Percentiles rank a stretch among this genome's conserved stretches.
These are phyloP conservation scores for Scleropages formosus DNA, from an alignment of 2,797 vertebrate genomes.

Conservation along the genomic window DNA sequence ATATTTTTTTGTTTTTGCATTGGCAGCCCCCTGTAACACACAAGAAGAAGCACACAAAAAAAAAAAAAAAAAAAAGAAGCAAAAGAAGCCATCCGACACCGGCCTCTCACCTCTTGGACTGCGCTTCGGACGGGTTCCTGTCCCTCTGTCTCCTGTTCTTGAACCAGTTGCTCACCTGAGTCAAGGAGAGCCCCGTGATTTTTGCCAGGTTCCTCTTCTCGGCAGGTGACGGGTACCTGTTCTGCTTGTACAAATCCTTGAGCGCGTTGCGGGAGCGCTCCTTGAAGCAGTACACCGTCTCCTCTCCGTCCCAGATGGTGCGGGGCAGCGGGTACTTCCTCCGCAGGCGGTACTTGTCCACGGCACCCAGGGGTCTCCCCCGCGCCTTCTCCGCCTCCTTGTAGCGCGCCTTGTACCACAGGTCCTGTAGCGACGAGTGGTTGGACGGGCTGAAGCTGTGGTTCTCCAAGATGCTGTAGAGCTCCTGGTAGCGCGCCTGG, in stretches of 20 bases:
- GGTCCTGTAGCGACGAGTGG: constrained; percentile 94
- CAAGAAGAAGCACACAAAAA: constrained; percentile 2
- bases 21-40: constrained; percentile 48
- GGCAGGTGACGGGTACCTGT: constrained; percentile 93
- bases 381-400: constrained; percentile 95
- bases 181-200: constrained; percentile 95
- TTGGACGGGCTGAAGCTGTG: constrained; percentile 92
- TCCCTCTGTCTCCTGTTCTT: constrained; percentile 97
- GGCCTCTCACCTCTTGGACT: constrained; percentile 88
- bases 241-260: constrained; percentile 95
- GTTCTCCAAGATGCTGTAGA: constrained; percentile 95
- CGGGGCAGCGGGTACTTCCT: constrained; percentile 95
- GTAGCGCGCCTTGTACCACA: constrained; percentile 98
- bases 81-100: background rate
- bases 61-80: background rate
- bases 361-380: constrained; percentile 92
- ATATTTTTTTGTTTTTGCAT: constrained; percentile 37
- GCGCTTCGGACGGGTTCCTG: constrained; percentile 92
- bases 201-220: constrained; percentile 96
- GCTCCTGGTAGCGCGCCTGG: constrained; percentile 92
- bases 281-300: constrained; percentile 99
- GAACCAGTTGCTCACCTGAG: constrained; percentile 99
- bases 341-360: constrained; percentile 97
- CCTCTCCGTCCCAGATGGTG: constrained; percentile 99
- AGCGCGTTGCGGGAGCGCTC: constrained; percentile 96